phyloP scores from a whole-genome alignment of 2,888 invertebrate species.

The Itoplectis maculator region DNA sequence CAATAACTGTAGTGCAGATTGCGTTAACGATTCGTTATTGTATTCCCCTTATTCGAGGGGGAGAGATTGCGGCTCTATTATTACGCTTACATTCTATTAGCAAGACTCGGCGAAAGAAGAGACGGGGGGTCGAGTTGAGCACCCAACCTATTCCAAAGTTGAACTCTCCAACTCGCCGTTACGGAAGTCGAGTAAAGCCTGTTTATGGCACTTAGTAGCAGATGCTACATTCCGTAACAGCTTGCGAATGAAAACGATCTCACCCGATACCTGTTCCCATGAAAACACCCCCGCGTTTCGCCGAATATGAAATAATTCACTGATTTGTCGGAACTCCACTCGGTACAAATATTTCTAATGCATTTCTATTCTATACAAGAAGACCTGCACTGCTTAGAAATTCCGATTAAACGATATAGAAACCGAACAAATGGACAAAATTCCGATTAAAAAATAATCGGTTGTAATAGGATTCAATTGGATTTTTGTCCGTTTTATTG shows the following conservation, averaged over 20 bases:
- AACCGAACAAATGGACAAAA: no score
- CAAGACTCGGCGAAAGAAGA: conserved; percentile 57
- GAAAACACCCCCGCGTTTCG: conserved; percentile 63
- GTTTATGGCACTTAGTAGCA: conserved; percentile 81
- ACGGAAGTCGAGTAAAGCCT: conserved; percentile 76
- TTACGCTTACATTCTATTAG: conserved; percentile 78
- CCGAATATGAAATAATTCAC: conserved; percentile 69
- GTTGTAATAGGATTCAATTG: no score
- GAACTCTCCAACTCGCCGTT: conserved; percentile 76
- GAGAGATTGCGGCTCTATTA: conserved; percentile 75
- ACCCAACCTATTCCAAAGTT: conserved; percentile 76
- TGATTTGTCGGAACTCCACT: conserved; percentile 2
- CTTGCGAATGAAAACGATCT: conserved; percentile 80
- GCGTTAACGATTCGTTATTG: conserved; percentile 40
- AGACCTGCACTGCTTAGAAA: no score
- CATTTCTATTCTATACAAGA: not conserved
- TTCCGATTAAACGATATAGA: no score
- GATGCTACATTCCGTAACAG: conserved; percentile 80
- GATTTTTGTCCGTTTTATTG: no score
- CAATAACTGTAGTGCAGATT: conserved; percentile 28
- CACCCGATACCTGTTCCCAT: conserved; percentile 46
- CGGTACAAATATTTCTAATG: conserved; percentile 4
- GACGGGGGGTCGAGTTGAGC: conserved; percentile 46
- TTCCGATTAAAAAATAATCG: no score
- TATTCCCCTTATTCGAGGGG: conserved; percentile 23